phyloP scores from a whole-genome alignment of 2,888 invertebrate species.

The Agapostemon virescens region DNA sequence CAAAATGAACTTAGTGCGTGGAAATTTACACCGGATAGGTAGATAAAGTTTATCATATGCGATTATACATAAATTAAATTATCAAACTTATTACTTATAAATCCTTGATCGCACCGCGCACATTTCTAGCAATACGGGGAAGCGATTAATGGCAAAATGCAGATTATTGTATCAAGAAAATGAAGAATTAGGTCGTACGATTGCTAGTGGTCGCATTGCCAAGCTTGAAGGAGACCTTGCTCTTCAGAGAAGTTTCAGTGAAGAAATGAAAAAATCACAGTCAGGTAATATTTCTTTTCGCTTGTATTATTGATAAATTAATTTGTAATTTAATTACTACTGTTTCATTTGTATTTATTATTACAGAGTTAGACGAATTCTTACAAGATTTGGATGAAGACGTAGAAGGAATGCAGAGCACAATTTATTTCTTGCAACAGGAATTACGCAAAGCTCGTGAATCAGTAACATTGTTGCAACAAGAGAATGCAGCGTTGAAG shows the following conservation, averaged over 20 bases:
- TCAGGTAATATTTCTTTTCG: constrained; percentile 84
- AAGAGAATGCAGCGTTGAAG: constrained; percentile 81
- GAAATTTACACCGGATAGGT: constrained; percentile 99
- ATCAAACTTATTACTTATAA: constrained; percentile 7
- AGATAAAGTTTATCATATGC: constrained; percentile 26
- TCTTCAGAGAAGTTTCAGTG: constrained; percentile 95
- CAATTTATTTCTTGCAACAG: constrained; percentile 95
- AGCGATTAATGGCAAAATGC: constrained; percentile 98
- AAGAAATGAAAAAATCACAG: constrained; percentile 98
- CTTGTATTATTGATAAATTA: not conserved
- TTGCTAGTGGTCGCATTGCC: constrained; percentile 95
- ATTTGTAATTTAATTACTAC: not conserved
- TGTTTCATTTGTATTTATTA: not conserved
- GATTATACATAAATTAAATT: constrained; percentile 6
- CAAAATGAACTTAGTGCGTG: constrained; percentile 98
- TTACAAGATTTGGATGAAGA: constrained; percentile 98
- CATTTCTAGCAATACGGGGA: constrained; percentile 92
- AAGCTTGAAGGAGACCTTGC: constrained; percentile 97
- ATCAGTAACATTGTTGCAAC: constrained; percentile 84
- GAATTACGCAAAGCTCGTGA: constrained; percentile 93
- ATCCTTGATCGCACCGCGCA: constrained; percentile 20
- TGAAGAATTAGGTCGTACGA: constrained; percentile 97
- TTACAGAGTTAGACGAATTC: constrained; percentile 94
- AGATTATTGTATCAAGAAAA: constrained; percentile 97
- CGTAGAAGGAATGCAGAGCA: constrained; percentile 99